Evolutionary conservation across 2,797 vertebrate species (phyloP).

Genomic region (Hydrolagus colliei): DNA sequence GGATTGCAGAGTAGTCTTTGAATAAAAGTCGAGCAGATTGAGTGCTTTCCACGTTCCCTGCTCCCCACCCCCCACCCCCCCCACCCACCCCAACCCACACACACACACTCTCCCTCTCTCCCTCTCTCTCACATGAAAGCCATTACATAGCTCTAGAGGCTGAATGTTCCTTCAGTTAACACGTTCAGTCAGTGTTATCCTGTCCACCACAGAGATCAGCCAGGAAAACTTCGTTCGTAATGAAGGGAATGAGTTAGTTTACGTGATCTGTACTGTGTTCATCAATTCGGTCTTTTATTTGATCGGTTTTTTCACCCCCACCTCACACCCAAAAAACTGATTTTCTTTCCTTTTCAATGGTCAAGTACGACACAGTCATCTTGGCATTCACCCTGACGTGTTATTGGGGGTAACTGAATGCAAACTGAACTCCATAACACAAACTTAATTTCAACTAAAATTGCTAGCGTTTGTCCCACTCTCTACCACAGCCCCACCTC

Average conservation of each 20-base stretch:
- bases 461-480: not conserved
- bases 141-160: not conserved
- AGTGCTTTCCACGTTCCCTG: not conserved
- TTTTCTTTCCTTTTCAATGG: not conserved
- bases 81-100: too few relatives aligned
- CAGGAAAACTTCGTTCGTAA: not conserved
- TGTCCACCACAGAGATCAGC: not conserved
- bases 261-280: not conserved
- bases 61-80: too few relatives aligned
- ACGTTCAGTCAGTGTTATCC: not conserved
- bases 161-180: not conserved
- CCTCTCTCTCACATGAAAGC: not conserved
- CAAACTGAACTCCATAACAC: not conserved
- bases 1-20: not conserved
- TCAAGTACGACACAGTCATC: not conserved
- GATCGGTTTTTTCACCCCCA: too few relatives aligned
- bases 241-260: not conserved
- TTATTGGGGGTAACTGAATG: not conserved
- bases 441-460: not conserved
- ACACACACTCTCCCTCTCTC: too few relatives aligned
- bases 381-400: not conserved
- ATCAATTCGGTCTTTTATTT: not conserved
- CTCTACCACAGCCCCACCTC: not conserved
- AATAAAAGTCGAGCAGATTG: not conserved
- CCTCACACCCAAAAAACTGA: too few relatives aligned